Base-by-base conservation (phyloP, 2,888 invertebrate species). In the Scaptomyza flava region DNA sequence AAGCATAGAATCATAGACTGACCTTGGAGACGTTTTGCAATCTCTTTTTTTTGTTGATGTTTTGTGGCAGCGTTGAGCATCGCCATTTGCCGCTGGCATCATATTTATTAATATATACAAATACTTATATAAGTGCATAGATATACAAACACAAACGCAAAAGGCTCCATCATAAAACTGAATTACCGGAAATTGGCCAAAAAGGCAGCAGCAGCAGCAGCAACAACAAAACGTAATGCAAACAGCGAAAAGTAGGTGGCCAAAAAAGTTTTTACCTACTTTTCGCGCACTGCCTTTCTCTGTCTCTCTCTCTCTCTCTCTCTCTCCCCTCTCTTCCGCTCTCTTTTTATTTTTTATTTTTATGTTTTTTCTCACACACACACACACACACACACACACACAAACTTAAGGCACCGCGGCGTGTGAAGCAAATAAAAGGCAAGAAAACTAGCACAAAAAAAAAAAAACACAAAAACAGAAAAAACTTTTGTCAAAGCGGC, bases 161-260 rank as follows among this genome's bases (percentile, higher is more conserved):
- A 87, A 86, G 88, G 88, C 87, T 89, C 79, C 72, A 78, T 83
- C 86, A 87, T 89, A 87, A 87, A 87, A 89, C 88, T 87, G 84
- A 89, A 87, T 87, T 88, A 86, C 86, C 83, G 84, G 89, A 87
- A 88, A 89, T 86, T 89, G 84, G 89, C 82, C 85, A 79, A 81
- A 87, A 81, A 84, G 3, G 23, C 23, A 3, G 64, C 60, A 69
- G 54, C 62, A 72, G 11, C 63, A 59, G 2, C 58, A 68, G 0
- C 57, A 85, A 56, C 54, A 68, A 64, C 65, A 52, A 63, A 60
- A 60, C 36, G 48, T 68, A 77, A 54, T 56, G 62, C 69, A 56
- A 73, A 57, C 50, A 67, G 59, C 57, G 50, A 61, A 72, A 76
- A 70, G 79, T 77, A 77, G 76, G 70, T 77, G 78, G 74, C 65